phyloP scores from a whole-genome alignment of 2,797 vertebrate genomes.

The Galagoides demidoff region DNA sequence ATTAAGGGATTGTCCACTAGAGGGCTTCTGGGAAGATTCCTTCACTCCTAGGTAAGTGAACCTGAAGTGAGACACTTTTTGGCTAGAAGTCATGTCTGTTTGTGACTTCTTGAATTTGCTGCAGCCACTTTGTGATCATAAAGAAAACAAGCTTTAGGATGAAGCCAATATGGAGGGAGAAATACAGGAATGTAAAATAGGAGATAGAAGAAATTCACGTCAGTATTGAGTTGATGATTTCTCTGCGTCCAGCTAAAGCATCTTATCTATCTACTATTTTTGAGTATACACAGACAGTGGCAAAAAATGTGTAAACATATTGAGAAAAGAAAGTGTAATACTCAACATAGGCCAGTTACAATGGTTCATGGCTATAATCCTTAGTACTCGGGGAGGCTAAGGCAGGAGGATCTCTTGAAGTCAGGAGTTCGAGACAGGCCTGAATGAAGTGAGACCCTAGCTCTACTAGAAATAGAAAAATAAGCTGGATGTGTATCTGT shows the following conservation, averaged over 20 bases:
- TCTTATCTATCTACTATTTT: background rate
- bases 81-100: background rate
- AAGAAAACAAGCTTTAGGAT: background rate
- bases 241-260: background rate
- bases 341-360: no score
- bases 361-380: no score
- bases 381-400: no score
- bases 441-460: no score
- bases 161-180: background rate
- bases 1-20: constrained; percentile 55
- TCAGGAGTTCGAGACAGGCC: no score
- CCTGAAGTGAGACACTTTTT: background rate
- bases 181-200: background rate
- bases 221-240: background rate
- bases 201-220: background rate
- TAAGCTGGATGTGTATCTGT: no score
- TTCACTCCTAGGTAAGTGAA: background rate
- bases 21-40: constrained; percentile 37
- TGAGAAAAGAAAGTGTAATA: no score
- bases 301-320: no score
- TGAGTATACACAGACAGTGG: background rate
- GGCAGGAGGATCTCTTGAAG: no score
- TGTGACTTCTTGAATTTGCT: background rate
- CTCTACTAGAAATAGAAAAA: no score
- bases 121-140: background rate